phyloP scores from a whole-genome alignment of 2,888 invertebrate species.

The Flabesymbios commensalis region DNA sequence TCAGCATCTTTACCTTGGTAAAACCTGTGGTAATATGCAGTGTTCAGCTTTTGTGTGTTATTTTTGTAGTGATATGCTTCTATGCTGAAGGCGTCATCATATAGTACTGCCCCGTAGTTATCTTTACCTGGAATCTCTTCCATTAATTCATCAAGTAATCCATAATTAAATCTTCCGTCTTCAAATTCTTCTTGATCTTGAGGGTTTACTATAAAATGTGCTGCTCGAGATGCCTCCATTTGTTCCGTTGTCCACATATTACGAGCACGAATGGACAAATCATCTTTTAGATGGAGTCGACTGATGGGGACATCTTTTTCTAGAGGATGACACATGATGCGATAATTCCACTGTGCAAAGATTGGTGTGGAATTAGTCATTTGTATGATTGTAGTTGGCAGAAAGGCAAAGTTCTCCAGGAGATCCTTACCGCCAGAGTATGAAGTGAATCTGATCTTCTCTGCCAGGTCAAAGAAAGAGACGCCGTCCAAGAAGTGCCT shows the following conservation, averaged over 20 bases:
- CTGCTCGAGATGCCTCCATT: no score
- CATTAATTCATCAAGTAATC: no score
- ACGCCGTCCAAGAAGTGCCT: neutral
- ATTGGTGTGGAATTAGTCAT: conserved; percentile 33
- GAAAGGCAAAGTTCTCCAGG: conserved; percentile 33
- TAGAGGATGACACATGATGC: conserved; percentile 42
- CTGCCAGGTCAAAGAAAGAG: conserved; percentile 3
- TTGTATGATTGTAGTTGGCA: conserved; percentile 42
- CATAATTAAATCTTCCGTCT: no score
- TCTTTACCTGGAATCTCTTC: conserved; percentile 14
- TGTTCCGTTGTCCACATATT: no score
- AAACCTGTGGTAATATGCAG: conserved; percentile 6
- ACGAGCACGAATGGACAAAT: no score
- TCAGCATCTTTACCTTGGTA: neutral
- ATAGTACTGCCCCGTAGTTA: conserved; percentile 2
- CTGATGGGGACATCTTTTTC: conserved; percentile 19
- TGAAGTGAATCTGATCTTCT: neutral
- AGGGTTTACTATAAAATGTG: no score
- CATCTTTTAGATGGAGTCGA: conserved; percentile 37
- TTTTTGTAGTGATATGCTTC: neutral
- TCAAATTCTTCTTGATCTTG: no score
- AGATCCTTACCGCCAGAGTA: neutral
- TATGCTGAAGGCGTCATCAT: conserved; percentile 2
- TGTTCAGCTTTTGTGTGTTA: neutral
- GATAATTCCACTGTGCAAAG: conserved; percentile 32